phyloP scores from a whole-genome alignment of 2,888 invertebrate species.

The Polymixis flavicincta region DNA sequence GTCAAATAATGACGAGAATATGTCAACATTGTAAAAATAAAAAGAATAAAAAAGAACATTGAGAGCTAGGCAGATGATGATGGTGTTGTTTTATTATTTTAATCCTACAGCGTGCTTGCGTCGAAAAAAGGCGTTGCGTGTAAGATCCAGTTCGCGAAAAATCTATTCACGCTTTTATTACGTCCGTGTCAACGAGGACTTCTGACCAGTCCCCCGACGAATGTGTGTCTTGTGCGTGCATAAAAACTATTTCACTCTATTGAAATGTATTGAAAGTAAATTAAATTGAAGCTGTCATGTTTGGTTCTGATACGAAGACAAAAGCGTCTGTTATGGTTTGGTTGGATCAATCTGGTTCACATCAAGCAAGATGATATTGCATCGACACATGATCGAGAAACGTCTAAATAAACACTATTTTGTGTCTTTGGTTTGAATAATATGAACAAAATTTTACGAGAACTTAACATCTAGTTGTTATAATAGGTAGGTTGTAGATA shows the following conservation, averaged over 20 bases:
- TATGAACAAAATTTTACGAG: neutral
- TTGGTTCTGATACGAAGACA: slow-evolving; percentile 34
- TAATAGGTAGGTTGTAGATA: neutral
- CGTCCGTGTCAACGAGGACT: neutral
- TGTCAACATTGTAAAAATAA: no score
- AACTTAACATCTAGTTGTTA: slow-evolving; percentile 4
- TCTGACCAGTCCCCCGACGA: slow-evolving; percentile 51
- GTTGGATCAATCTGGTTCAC: slow-evolving; percentile 42
- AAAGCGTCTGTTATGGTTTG: slow-evolving; percentile 22
- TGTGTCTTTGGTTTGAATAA: neutral
- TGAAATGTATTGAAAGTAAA: slow-evolving; percentile 61
- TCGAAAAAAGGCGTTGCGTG: no score
- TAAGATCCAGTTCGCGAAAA: no score
- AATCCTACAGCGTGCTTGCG: no score
- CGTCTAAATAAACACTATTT: neutral
- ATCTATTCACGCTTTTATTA: no score
- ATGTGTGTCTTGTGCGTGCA: slow-evolving; percentile 47
- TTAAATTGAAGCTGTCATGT: slow-evolving; percentile 55
- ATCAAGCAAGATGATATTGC: slow-evolving; percentile 40
- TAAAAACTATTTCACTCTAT: slow-evolving; percentile 48
- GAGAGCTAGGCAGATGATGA: no score
- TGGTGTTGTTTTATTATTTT: no score
- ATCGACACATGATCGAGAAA: slow-evolving; percentile 7
- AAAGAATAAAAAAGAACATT: no score
- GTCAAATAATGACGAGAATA: no score